Evolutionary conservation across 2,797 vertebrate species (phyloP).

Genomic region (Cyclopterus lumpus): DNA sequence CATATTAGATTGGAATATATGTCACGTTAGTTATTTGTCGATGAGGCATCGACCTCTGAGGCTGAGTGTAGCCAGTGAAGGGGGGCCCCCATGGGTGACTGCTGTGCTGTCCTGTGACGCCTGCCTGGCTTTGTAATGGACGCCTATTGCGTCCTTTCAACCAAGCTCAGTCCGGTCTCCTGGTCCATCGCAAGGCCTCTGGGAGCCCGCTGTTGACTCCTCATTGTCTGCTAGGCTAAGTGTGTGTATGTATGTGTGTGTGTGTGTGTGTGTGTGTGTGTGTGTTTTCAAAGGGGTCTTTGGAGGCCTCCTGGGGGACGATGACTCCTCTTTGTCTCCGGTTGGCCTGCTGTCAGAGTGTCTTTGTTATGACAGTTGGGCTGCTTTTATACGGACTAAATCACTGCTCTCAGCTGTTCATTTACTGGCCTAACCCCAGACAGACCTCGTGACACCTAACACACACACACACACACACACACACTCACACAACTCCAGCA

Average conservation of each 20-base stretch:
- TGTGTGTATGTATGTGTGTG: constrained; percentile 37
- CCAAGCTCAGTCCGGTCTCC: constrained; percentile 67
- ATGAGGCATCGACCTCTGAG: not conserved
- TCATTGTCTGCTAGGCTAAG: constrained; percentile 71
- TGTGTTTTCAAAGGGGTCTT: constrained; percentile 71
- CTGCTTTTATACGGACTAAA: constrained; percentile 86
- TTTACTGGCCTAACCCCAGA: constrained; percentile 83
- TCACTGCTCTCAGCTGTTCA: constrained; percentile 87
- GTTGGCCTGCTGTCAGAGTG: constrained; percentile 77
- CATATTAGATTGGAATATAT: not conserved
- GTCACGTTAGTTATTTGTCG: not conserved
- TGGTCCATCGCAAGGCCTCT: constrained; percentile 68
- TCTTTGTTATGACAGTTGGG: constrained; percentile 88
- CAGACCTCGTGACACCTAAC: constrained; percentile 67
- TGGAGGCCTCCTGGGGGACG: constrained; percentile 78
- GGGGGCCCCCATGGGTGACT: constrained; percentile 18
- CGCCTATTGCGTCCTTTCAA: constrained; percentile 68
- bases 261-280: constrained; percentile 31
- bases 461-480: constrained; percentile 43
- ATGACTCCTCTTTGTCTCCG: constrained; percentile 85
- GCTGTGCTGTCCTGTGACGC: constrained; percentile 46
- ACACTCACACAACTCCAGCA: constrained; percentile 41
- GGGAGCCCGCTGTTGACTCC: constrained; percentile 69
- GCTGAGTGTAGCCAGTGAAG: not conserved
- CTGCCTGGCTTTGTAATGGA: constrained; percentile 77